These are phyloP conservation scores for Ctenomys sociabilis DNA, from an alignment of 2,113 vertebrate genomes.

Conservation along the genomic window DNA sequence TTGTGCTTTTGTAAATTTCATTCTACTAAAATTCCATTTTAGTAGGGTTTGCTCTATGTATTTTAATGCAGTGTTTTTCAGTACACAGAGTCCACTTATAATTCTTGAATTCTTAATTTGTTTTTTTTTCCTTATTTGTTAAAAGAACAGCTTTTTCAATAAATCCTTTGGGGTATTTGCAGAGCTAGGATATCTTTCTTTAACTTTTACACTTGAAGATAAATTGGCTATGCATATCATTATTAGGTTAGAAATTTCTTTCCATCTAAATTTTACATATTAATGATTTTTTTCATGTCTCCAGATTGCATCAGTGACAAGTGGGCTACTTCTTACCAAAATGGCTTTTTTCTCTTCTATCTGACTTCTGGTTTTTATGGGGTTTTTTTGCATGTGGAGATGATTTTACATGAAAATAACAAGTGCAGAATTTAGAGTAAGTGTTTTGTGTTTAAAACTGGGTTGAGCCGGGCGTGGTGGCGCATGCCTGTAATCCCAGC, in stretches of 20 bases:
- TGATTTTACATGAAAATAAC: not conserved
- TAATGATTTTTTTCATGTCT: not conserved
- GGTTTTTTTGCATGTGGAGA: not conserved
- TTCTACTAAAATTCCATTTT: slow-evolving; percentile 30
- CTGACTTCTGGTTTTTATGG: not conserved
- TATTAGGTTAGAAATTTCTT: not conserved
- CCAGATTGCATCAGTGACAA: not conserved
- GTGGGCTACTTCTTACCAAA: not conserved
- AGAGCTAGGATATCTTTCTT: not conserved
- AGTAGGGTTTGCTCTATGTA: not conserved
- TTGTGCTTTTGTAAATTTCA: slow-evolving; percentile 28
- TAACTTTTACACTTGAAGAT: not conserved
- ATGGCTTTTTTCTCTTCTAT: not conserved
- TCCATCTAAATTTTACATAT: not conserved
- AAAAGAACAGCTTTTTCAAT: not conserved
- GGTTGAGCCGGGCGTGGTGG: no score
- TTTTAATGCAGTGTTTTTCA: slow-evolving; percentile 21
- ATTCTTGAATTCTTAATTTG: slow-evolving; percentile 32
- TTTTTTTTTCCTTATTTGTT: not conserved
- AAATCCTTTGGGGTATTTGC: not conserved
- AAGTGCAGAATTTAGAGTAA: not conserved
- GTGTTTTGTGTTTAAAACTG: slow-evolving; percentile 4
- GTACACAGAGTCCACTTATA: not conserved
- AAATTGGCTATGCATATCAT: not conserved
- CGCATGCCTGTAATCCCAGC: no score